These are phyloP conservation scores for Watsonalla binaria DNA, from an alignment of 2,888 invertebrate species.

Conservation along the genomic window DNA sequence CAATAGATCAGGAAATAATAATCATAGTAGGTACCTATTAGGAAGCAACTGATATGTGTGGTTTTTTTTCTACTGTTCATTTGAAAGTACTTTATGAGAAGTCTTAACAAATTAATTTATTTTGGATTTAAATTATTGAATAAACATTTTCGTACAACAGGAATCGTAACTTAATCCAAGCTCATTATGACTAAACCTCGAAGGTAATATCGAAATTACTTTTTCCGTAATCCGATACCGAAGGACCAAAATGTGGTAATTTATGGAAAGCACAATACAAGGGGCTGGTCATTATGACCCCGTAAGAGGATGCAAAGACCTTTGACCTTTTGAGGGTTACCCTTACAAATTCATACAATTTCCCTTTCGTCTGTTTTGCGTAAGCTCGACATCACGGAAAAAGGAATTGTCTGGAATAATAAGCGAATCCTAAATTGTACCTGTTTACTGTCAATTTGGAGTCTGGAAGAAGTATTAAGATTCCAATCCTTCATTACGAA, in stretches of 20 bases:
- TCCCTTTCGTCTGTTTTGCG: neutral
- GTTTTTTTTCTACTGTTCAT: too few species aligned
- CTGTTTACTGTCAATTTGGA: neutral
- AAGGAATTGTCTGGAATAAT: neutral
- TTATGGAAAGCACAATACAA: slow-evolving; percentile 1
- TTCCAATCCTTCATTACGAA: too few species aligned
- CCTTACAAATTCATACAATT: neutral
- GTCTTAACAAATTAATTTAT: too few species aligned
- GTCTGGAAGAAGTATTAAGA: too few species aligned
- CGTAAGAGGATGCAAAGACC: slow-evolving; percentile 1
- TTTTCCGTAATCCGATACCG: neutral
- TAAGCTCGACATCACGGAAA: neutral
- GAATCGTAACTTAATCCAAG: too few species aligned
- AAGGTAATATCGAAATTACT: neutral
- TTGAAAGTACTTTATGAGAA: too few species aligned
- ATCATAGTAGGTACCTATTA: too few species aligned
- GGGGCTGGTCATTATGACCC: slow-evolving; percentile 1
- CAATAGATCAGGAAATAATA: too few species aligned
- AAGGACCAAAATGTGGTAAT: neutral
- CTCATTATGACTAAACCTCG: too few species aligned
- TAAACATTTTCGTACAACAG: too few species aligned
- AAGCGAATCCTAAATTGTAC: neutral
- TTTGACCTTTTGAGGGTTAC: neutral
- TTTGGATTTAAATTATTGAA: too few species aligned
- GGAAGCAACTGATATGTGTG: too few species aligned